A percentile compares a stretch with the other conserved stretches of the same genome.
phyloP scores from a whole-genome alignment of 30 jellyfish, hydroid and myxozoan species.

The Pelagia noctiluca region DNA sequence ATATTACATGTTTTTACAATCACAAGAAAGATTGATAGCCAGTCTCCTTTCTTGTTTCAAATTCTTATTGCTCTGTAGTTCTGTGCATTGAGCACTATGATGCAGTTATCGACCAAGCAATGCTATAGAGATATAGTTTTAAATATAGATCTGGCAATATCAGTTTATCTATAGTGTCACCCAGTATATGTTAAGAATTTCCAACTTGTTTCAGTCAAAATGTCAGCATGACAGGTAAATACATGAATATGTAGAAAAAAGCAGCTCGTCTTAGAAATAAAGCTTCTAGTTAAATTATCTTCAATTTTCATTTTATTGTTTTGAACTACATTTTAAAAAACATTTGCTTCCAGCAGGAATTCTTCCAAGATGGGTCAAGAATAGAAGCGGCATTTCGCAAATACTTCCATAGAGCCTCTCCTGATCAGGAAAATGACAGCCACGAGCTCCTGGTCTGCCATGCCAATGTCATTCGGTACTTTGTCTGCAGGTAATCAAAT shows the following conservation, averaged over 20 bases:
- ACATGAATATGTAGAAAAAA: not conserved
- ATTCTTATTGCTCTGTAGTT: too few species aligned
- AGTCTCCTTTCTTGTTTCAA: too few species aligned
- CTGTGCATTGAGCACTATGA: too few species aligned
- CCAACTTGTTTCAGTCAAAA: not conserved
- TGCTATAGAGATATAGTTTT: too few species aligned
- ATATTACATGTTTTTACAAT: too few species aligned
- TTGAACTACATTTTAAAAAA: not conserved
- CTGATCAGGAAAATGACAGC: slow-evolving; percentile 81
- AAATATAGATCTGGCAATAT: too few species aligned
- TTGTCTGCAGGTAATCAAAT: slow-evolving; percentile 97
- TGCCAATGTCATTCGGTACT: slow-evolving; percentile 94
- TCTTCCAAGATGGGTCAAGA: slow-evolving; percentile 89
- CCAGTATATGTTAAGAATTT: too few species aligned
- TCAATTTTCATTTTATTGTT: not conserved
- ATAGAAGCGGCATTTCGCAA: slow-evolving; percentile 99
- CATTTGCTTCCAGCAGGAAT: slow-evolving; percentile 50
- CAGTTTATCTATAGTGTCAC: too few species aligned
- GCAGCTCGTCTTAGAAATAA: not conserved
- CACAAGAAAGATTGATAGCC: too few species aligned
- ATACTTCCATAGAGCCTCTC: slow-evolving; percentile 92
- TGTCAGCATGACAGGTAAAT: not conserved
- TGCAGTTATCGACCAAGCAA: too few species aligned
- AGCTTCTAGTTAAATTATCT: not conserved
- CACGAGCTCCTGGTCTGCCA: slow-evolving; percentile 93